Percentiles rank a stretch among this genome's conserved stretches.
Conservation (phyloP, 1,140 invertebrate species). For the Pogonus chalceus region DNA sequence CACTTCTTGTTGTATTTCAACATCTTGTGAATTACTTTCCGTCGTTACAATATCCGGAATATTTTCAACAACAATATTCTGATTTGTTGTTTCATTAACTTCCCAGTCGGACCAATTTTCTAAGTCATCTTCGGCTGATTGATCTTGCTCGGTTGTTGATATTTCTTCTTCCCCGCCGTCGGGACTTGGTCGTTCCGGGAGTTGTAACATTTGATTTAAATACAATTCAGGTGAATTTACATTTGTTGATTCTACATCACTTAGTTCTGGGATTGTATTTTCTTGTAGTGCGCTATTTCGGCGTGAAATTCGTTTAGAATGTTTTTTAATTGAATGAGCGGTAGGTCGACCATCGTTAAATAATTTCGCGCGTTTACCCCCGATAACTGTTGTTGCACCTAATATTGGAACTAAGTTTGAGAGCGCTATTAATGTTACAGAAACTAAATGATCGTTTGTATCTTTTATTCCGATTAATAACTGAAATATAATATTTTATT, state of each 20-base stretch:
- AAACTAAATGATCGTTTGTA: constrained; percentile 66
- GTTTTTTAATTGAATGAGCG: constrained; percentile 33
- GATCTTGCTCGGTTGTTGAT: constrained; percentile 35
- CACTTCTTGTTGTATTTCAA: constrained; percentile 34
- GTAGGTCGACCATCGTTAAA: constrained; percentile 72
- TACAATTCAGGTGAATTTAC: constrained; percentile 20
- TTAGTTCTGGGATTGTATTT: constrained; percentile 24
- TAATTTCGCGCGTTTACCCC: constrained; percentile 63
- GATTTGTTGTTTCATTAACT: constrained; percentile 14
- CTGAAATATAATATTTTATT: constrained; percentile 36
- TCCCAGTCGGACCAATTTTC: constrained; percentile 72
- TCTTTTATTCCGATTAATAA: constrained; percentile 76
- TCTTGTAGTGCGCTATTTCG: constrained; percentile 21
- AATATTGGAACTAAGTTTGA: constrained; percentile 74
- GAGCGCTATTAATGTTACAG: constrained; percentile 63
- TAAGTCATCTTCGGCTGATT: constrained; percentile 29
- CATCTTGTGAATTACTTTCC: constrained; percentile 32
- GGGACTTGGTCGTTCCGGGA: constrained; percentile 65
- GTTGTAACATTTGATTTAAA: constrained; percentile 20
- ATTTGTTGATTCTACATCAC: constrained; percentile 24
- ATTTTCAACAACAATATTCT: constrained; percentile 22
- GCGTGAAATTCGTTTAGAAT: constrained; percentile 24
- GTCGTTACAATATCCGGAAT: neutral
- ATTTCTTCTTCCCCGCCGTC: constrained; percentile 69
- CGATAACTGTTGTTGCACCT: constrained; percentile 68